Base-by-base conservation (phyloP, 2,888 invertebrate genomes). In the Caenorhabditis virilis region DNA sequence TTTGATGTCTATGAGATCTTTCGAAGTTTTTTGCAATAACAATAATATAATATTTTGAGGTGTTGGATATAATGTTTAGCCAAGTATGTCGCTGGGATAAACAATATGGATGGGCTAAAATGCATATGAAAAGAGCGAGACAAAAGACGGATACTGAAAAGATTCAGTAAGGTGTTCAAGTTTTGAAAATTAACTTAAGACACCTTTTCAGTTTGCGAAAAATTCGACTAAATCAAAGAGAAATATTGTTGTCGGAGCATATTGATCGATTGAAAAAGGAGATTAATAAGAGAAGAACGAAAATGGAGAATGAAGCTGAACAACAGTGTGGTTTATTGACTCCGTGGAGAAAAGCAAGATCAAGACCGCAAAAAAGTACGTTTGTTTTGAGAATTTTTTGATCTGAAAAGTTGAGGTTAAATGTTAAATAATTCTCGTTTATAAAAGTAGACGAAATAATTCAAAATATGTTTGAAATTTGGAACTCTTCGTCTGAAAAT, bases 11-110 rank as follows among this genome's bases (percentile, higher is more conserved):
- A n/a, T n/a, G n/a, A 25, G 11, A 50, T 39, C 16, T 2, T 36
- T 36, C 15, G 7, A 22, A 48, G 13, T 30, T 30, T 9, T 9
- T 30, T 30, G 6, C 13, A 30, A 30, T 9, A 30, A 9, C 13
- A 20, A 18, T 16, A 4, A 9, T 26, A 18, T 43, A 20, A 11
- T 11, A 16, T 20, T 43, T 22, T 16, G 52, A 52, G 67, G 58
- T 71, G 45, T 54, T 76, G 49, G 75, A 73, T 26, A 50, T 59
- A 27, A 60, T 76, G 61, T 56, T 76, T 36, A 58, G 58, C 27
- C 73, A 73, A 52, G 75, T 76, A 4, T 72, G 71, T 23, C 65
- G 71, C 11, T 73, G 72, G 75, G 75, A 75, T 52, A 70, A 70
- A 22, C 65, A 64, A 45, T 67, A 68, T 43, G 75, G 75, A 57